Evolutionary conservation across 2,888 invertebrate genomes (phyloP).

Genomic region (Papilio elwesi): DNA sequence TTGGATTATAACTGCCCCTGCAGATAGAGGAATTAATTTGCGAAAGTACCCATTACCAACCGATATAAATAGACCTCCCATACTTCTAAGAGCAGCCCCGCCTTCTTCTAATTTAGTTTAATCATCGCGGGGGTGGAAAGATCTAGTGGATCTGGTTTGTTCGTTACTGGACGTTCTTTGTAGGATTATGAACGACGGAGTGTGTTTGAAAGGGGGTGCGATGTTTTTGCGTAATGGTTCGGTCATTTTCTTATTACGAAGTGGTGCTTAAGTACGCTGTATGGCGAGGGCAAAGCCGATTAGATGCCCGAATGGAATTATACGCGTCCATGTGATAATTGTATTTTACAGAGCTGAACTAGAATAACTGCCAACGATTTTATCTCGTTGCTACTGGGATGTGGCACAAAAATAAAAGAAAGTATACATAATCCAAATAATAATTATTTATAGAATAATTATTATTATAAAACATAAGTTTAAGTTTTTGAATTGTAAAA

Average conservation of each 20-base stretch:
- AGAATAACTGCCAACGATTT: not conserved
- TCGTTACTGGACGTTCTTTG: constrained; percentile 79
- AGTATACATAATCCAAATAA: too few relatives aligned
- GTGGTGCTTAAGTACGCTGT: constrained; percentile 52
- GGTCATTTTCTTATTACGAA: constrained; percentile 61
- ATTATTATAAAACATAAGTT: too few relatives aligned
- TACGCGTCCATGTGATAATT: not conserved
- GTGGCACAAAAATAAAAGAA: not conserved
- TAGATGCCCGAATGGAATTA: constrained; percentile 20
- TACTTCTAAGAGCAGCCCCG: constrained; percentile 46
- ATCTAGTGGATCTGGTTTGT: constrained; percentile 54
- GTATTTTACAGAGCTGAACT: not conserved
- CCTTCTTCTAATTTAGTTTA: constrained; percentile 41
- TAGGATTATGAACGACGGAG: constrained; percentile 69
- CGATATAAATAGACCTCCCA: constrained; percentile 60
- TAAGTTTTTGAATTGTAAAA: too few relatives aligned
- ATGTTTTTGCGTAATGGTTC: constrained; percentile 78
- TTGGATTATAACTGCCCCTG: constrained; percentile 78
- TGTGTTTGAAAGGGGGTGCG: constrained; percentile 68
- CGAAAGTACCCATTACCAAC: constrained; percentile 59
- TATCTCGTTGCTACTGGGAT: not conserved
- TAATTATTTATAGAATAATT: too few relatives aligned
- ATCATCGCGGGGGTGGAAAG: constrained; percentile 45
- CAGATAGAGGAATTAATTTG: constrained; percentile 80
- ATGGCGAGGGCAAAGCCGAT: constrained; percentile 47